phyloP scores from a whole-genome alignment of 1,140 invertebrate species.

The Tetramorium parvispinum region DNA sequence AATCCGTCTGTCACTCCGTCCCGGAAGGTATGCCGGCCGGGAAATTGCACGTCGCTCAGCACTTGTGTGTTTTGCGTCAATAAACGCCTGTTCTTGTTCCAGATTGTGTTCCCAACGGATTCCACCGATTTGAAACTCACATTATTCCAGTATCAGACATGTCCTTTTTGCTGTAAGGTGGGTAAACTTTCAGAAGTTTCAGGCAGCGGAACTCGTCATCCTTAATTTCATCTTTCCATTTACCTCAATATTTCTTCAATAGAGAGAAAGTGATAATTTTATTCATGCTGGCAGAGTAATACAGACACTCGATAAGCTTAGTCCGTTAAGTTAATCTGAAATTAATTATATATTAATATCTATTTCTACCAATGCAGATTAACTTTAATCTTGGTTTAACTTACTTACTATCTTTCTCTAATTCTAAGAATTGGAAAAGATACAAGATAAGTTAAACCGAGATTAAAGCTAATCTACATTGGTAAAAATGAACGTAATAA shows the following conservation, averaged over 20 bases:
- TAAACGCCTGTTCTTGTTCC: conserved; percentile 71
- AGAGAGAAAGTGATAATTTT: background rate
- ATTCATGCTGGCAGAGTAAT: background rate
- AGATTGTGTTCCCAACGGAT: conserved; percentile 90
- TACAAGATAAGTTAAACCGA: no score
- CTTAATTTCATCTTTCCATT: background rate
- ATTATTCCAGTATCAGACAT: conserved; percentile 98
- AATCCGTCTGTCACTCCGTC: conserved; percentile 84
- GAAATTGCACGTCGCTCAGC: background rate
- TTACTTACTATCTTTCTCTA: no score
- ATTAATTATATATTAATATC: background rate
- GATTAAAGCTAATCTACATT: no score
- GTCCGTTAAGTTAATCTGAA: background rate
- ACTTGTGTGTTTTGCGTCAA: background rate
- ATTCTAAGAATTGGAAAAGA: no score
- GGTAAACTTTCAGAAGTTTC: conserved; percentile 11
- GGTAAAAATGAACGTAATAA: no score
- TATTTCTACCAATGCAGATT: no score
- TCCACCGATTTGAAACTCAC: conserved; percentile 92
- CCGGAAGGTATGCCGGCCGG: conserved; percentile 78
- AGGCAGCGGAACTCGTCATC: background rate
- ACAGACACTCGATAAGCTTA: background rate
- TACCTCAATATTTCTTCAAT: background rate
- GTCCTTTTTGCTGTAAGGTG: conserved; percentile 99
- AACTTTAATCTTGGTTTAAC: no score